phyloP scores from a whole-genome alignment of 2,113 vertebrate genomes.

The Piprites chloris region DNA sequence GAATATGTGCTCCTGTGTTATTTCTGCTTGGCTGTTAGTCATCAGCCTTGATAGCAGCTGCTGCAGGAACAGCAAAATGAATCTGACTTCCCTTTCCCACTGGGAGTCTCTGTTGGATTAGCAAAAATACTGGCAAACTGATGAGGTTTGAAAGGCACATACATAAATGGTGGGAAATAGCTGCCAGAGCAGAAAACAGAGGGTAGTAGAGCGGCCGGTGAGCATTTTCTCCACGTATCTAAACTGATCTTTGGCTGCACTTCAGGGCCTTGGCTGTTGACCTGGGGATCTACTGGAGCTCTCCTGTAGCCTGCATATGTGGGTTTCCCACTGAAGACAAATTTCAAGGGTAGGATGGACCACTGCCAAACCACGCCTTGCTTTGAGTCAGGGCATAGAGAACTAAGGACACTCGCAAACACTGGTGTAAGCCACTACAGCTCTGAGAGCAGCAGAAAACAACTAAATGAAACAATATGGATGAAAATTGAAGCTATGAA shows the following conservation, averaged over 20 bases:
- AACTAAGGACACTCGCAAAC: neutral
- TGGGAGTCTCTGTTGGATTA: conserved; percentile 24
- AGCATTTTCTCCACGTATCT: neutral
- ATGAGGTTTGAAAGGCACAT: neutral
- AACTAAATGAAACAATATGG: neutral
- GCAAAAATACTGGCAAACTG: neutral
- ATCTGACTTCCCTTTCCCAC: neutral
- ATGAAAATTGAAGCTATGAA: neutral
- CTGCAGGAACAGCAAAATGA: neutral
- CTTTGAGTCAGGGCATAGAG: neutral
- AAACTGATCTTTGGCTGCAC: neutral
- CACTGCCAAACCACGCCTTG: neutral
- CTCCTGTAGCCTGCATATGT: neutral
- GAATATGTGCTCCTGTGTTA: neutral
- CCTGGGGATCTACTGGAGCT: neutral
- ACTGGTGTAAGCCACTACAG: neutral
- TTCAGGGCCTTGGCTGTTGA: neutral
- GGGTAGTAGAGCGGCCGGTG: fast-evolving
- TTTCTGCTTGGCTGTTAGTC: neutral
- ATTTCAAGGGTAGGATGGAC: neutral
- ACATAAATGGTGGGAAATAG: neutral
- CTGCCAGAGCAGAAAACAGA: neutral
- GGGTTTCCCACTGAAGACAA: neutral
- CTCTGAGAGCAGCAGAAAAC: neutral
- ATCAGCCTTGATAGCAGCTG: neutral